These are phyloP conservation scores for Tenthredo notha DNA, from an alignment of 2,888 invertebrate species.

Conservation along the genomic window DNA sequence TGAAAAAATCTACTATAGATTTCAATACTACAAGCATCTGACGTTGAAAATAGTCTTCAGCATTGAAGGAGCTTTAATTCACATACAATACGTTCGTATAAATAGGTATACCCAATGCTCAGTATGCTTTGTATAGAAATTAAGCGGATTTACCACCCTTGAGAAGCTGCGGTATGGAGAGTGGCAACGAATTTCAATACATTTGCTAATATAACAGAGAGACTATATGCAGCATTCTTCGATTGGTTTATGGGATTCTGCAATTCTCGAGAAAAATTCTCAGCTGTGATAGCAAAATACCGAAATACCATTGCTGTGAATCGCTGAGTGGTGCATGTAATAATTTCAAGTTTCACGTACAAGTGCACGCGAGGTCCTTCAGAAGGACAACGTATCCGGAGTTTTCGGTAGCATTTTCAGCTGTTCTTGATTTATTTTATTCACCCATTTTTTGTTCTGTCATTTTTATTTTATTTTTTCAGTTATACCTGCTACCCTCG, in stretches of 20 bases:
- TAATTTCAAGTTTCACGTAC: background rate
- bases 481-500: background rate
- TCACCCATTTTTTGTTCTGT: background rate
- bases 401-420: slow-evolving; percentile 4
- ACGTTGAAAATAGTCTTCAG: background rate
- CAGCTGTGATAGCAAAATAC: background rate
- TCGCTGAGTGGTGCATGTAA: background rate
- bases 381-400: background rate
- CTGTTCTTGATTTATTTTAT: slow-evolving; percentile 7
- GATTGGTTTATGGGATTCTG: background rate
- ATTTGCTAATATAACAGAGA: slow-evolving; percentile 8
- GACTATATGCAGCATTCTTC: background rate
- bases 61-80: background rate
- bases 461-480: background rate
- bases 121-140: slow-evolving; percentile 2
- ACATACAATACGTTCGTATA: background rate
- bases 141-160: slow-evolving; percentile 11
- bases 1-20: background rate
- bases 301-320: background rate
- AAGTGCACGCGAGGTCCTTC: background rate
- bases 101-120: background rate
- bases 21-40: background rate
- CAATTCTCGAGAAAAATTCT: slow-evolving; percentile 2
- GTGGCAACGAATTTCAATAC: slow-evolving; percentile 1
- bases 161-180: background rate